phyloP scores from a whole-genome alignment of 1,140 invertebrate genomes.

The Lepidurus arcticus region DNA sequence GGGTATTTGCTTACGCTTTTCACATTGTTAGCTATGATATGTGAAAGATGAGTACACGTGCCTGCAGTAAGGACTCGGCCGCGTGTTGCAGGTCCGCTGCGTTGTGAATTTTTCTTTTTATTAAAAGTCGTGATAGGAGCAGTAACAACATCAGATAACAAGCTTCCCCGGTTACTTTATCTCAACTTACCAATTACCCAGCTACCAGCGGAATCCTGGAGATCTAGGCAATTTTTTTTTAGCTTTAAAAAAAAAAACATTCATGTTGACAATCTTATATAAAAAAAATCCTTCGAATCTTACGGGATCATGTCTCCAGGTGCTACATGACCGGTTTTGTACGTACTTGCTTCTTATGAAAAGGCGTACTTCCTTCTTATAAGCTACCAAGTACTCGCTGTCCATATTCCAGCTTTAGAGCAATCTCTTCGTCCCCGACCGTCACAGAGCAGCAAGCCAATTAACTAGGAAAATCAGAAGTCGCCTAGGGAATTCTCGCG shows the following conservation, averaged over 20 bases:
- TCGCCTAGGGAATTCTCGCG: neutral
- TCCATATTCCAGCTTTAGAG: neutral
- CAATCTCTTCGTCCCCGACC: neutral
- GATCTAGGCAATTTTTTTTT: no score
- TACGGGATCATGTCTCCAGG: no score
- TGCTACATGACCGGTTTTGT: no score
- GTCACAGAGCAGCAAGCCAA: neutral
- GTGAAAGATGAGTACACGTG: no score
- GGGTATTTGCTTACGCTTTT: no score
- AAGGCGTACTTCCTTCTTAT: neutral
- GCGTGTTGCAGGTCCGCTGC: no score
- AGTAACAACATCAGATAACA: neutral
- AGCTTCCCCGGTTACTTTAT: neutral
- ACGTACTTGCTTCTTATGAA: neutral
- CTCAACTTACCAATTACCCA: neutral
- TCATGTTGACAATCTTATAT: no score
- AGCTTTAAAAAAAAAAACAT: no score
- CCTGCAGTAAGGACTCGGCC: no score
- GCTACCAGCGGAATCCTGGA: neutral
- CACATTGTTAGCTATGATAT: no score
- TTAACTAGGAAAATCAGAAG: neutral
- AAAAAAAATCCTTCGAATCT: no score
- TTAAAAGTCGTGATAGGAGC: neutral
- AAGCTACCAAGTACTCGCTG: neutral
- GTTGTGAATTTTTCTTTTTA: neutral